Evolutionary conservation across 2,888 invertebrate genomes (phyloP).

Genomic region (Phengaris alcon): DNA sequence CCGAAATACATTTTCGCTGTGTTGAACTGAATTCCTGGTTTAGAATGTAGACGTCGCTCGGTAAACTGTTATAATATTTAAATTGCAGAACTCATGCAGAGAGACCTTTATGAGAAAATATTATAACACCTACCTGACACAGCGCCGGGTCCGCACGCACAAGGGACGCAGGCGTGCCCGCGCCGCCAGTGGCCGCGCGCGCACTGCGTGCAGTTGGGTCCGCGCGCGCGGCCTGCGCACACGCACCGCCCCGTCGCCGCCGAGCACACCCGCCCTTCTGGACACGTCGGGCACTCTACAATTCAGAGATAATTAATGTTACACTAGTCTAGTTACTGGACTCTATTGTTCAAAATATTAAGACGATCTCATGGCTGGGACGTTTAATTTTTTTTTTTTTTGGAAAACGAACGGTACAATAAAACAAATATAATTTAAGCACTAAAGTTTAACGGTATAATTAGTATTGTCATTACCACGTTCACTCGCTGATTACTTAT

Average conservation of each 20-base stretch:
- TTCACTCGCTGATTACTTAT: too few species aligned
- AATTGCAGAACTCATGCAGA: too few species aligned
- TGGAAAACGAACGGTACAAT: too few species aligned
- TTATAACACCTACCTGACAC: conserved; percentile 51
- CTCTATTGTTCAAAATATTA: too few species aligned
- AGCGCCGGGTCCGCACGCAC: conserved; percentile 80
- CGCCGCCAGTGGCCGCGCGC: conserved; percentile 89
- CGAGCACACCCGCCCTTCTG: conserved; percentile 93
- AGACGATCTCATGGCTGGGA: too few species aligned
- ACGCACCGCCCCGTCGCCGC: conserved; percentile 93
- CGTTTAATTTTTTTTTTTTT: too few species aligned
- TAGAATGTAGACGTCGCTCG: not conserved
- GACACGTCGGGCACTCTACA: conserved; percentile 87
- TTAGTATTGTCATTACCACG: too few species aligned
- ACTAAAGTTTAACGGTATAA: too few species aligned
- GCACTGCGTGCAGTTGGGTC: conserved; percentile 89
- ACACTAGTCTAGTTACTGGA: too few species aligned
- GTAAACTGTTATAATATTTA: too few species aligned
- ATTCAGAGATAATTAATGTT: too few species aligned
- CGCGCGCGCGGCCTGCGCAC: conserved; percentile 92
- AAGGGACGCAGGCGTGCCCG: conserved; percentile 89
- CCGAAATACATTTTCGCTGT: not conserved
- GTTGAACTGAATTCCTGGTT: not conserved
- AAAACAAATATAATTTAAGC: too few species aligned
- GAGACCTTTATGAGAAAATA: not conserved